Percentiles rank a stretch among this genome's conserved stretches.
These are phyloP conservation scores for Channa argus DNA, from an alignment of 2,113 vertebrate species.

Conservation along the genomic window DNA sequence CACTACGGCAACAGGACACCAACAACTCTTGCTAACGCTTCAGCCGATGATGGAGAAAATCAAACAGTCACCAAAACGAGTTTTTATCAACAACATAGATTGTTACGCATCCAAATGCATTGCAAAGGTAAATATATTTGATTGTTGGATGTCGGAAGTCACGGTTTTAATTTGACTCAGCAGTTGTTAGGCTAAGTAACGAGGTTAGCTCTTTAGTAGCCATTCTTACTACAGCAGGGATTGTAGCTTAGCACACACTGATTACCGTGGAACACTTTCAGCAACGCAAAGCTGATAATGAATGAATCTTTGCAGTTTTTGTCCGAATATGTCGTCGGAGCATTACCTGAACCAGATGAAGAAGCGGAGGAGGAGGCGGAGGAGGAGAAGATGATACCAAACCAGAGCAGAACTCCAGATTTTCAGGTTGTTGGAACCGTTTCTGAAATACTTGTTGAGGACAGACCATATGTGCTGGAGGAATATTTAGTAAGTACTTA, in stretches of 20 bases:
- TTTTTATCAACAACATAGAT: constrained; percentile 90
- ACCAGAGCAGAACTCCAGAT: constrained; percentile 48
- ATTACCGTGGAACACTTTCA: too few relatives aligned
- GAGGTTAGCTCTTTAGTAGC: neutral
- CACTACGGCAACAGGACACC: constrained; percentile 58
- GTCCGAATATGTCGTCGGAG: constrained; percentile 76
- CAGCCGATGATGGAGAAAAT: constrained; percentile 10
- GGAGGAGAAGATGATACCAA: constrained; percentile 15
- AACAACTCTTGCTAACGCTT: constrained; percentile 15
- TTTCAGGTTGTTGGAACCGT: constrained; percentile 90
- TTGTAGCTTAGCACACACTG: neutral
- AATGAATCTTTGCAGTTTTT: constrained; percentile 81
- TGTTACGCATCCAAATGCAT: constrained; percentile 83
- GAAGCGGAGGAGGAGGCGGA: constrained; percentile 77
- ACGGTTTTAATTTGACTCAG: neutral
- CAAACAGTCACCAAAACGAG: constrained; percentile 39
- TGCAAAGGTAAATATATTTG: constrained; percentile 82
- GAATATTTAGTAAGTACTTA: constrained; percentile 82
- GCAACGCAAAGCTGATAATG: neutral
- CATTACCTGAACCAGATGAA: constrained; percentile 51
- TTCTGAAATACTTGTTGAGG: constrained; percentile 38
- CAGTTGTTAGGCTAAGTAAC: neutral
- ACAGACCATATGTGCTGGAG: constrained; percentile 77
- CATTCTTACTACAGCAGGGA: neutral
- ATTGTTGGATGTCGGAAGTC: neutral